Evolutionary conservation across 2,888 invertebrate species (phyloP).

Genomic region (Sympetrum striolatum): DNA sequence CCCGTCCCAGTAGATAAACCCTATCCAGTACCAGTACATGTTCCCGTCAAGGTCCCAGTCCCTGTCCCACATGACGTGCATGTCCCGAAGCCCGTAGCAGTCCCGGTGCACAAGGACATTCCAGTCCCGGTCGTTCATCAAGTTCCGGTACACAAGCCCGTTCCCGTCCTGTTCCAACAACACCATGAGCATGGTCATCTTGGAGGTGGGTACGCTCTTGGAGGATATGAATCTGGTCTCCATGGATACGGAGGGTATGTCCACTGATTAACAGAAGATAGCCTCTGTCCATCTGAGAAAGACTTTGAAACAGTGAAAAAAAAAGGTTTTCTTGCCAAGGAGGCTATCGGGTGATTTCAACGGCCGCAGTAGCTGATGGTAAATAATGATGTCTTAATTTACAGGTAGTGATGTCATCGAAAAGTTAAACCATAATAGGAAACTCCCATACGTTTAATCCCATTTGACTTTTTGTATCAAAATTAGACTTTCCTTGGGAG

Average conservation of each 20-base stretch:
- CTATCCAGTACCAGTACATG: conserved; percentile 67
- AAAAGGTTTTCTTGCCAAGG: too few species aligned
- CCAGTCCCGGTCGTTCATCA: conserved; percentile 33
- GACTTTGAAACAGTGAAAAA: too few species aligned
- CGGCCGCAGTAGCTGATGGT: too few species aligned
- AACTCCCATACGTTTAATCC: too few species aligned
- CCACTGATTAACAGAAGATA: not conserved
- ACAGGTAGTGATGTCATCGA: too few species aligned
- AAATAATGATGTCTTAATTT: too few species aligned
- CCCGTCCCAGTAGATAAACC: conserved; percentile 68
- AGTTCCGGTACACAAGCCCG: conserved; percentile 34
- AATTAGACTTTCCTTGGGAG: too few species aligned
- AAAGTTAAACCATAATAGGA: too few species aligned
- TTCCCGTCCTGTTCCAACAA: not conserved
- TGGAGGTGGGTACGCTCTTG: not conserved
- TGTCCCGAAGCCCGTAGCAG: conserved; percentile 55
- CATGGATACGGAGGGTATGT: not conserved
- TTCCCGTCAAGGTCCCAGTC: conserved; percentile 70
- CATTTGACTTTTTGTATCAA: too few species aligned
- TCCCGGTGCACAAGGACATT: conserved; percentile 4
- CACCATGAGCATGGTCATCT: not conserved
- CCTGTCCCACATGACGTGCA: conserved; percentile 77
- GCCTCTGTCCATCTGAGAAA: too few species aligned
- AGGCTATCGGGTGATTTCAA: too few species aligned
- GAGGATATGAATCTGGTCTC: not conserved